phyloP scores from a whole-genome alignment of 2,113 vertebrate species.

The Leptocoma aspasia region DNA sequence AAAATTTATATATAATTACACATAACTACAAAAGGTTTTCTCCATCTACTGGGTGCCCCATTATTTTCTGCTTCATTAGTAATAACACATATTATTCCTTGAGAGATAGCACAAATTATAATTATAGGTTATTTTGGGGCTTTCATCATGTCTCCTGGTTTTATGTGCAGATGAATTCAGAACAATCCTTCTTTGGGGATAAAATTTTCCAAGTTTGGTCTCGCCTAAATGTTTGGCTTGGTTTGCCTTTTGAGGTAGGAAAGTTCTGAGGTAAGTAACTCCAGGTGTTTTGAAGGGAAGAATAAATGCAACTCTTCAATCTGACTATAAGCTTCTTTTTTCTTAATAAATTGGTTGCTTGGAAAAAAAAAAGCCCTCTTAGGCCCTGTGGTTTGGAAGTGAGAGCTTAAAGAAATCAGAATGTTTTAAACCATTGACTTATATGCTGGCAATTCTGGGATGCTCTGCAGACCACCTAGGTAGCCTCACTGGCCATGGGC shows the following conservation, averaged over 20 bases:
- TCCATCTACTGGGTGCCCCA: neutral
- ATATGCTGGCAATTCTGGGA: neutral
- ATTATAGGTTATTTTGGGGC: conserved; percentile 14
- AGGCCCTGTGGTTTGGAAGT: neutral
- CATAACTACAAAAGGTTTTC: conserved; percentile 14
- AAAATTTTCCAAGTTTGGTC: conserved; percentile 16
- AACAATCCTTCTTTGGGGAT: neutral
- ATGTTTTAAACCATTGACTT: neutral
- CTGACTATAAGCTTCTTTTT: neutral
- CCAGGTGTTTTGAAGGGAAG: neutral
- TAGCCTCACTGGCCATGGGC: neutral
- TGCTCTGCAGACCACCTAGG: neutral
- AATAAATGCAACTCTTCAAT: neutral
- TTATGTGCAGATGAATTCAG: neutral
- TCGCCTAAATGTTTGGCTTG: neutral
- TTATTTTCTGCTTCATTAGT: conserved; percentile 24
- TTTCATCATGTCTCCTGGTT: neutral
- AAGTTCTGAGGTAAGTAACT: conserved; percentile 13
- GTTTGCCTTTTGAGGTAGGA: conserved; percentile 7
- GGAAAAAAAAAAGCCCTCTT: neutral
- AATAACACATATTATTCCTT: neutral
- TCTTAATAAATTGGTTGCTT: neutral
- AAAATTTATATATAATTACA: conserved; percentile 38
- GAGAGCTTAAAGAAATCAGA: neutral
- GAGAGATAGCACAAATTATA: neutral